Conservation (phyloP, 2,888 invertebrate species). For the Drosophila histrio region DNA sequence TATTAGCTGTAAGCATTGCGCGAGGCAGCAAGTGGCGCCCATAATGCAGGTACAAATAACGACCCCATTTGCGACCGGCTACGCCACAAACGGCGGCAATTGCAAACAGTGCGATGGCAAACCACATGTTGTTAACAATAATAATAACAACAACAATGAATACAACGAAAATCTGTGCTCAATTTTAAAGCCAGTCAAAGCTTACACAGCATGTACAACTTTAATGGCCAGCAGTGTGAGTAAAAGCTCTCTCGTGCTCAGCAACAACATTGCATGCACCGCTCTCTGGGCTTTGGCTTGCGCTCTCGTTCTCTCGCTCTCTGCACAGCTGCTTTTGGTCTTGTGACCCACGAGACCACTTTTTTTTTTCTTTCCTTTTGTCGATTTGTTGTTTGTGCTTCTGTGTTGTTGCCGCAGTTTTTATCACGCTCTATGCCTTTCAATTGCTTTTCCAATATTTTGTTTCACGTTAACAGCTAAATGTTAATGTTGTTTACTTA, state of each 20-base stretch:
- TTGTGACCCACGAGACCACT: slow-evolving; percentile 68
- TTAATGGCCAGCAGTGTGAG: slow-evolving; percentile 48
- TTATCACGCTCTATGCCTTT: slow-evolving; percentile 71
- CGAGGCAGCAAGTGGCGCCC: slow-evolving; percentile 81
- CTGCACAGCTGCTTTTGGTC: slow-evolving; percentile 56
- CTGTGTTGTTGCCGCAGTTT: slow-evolving; percentile 68
- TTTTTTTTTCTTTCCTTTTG: slow-evolving; percentile 37
- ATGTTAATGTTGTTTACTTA: slow-evolving; percentile 43
- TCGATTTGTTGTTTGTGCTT: slow-evolving; percentile 38
- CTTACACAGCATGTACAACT: slow-evolving; percentile 32
- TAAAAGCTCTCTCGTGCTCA: slow-evolving; percentile 55
- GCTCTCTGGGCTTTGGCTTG: slow-evolving; percentile 14
- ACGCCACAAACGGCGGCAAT: slow-evolving; percentile 66
- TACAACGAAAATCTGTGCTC: not conserved
- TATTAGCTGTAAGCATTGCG: slow-evolving; percentile 74
- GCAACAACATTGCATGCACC: slow-evolving; percentile 42
- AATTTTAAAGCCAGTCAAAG: slow-evolving; percentile 22
- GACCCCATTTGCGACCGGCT: slow-evolving; percentile 82
- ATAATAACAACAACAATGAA: slow-evolving; percentile 6
- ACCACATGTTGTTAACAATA: slow-evolving; percentile 78
- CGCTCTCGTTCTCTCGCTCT: slow-evolving; percentile 12
- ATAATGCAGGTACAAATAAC: slow-evolving; percentile 82
- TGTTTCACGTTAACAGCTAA: slow-evolving; percentile 50
- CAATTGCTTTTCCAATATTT: slow-evolving; percentile 60
- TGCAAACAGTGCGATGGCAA: slow-evolving; percentile 70